phyloP scores from a whole-genome alignment of 2,113 vertebrate species.

The Artemisiospiza belli region DNA sequence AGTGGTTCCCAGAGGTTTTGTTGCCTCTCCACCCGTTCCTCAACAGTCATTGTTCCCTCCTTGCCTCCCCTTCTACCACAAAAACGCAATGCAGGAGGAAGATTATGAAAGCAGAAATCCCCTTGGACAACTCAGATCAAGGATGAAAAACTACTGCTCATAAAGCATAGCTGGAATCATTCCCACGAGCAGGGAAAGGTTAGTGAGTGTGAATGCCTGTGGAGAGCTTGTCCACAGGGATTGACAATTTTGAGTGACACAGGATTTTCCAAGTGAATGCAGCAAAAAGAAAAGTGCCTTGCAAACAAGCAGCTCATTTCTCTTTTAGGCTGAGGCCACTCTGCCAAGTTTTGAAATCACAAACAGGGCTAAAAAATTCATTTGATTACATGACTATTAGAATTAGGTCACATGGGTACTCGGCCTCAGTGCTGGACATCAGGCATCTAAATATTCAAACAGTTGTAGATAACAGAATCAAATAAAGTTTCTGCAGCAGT shows the following conservation, averaged over 20 bases:
- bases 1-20: neutral
- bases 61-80: neutral
- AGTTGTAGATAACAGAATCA: neutral
- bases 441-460: neutral
- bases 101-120: neutral
- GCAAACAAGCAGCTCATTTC: neutral
- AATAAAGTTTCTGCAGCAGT: neutral
- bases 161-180: neutral
- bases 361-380: neutral
- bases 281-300: neutral
- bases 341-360: neutral
- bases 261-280: neutral
- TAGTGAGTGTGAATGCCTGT: neutral
- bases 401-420: neutral
- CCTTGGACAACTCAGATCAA: neutral
- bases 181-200: neutral
- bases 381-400: neutral
- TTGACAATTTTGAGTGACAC: neutral
- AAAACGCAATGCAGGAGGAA: neutral
- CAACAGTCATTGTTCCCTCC: neutral
- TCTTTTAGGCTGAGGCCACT: neutral
- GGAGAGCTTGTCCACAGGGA: neutral
- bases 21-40: neutral
- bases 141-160: neutral
- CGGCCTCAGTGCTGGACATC: neutral